Conservation (phyloP, 1,140 invertebrate species). For the Vanessa atalanta region DNA sequence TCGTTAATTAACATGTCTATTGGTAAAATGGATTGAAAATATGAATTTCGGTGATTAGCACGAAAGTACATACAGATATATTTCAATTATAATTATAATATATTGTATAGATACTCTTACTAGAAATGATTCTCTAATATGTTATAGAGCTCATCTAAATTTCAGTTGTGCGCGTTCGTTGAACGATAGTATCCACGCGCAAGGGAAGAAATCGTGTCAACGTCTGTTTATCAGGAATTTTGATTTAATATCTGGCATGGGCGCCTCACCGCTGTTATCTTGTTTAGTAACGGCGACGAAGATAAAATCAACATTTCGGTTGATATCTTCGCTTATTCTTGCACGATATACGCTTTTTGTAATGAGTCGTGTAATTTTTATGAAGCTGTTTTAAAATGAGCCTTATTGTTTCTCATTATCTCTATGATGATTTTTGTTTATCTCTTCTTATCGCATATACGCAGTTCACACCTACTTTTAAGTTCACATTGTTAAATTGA, state of each 20-base stretch:
- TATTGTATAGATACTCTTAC: background rate
- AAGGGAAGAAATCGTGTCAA: slow-evolving; percentile 64
- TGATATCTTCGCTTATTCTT: slow-evolving; percentile 48
- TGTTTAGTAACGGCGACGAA: slow-evolving; percentile 60
- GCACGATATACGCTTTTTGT: slow-evolving; percentile 29
- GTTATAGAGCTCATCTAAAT: slow-evolving; percentile 19
- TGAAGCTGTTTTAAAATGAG: slow-evolving; percentile 28
- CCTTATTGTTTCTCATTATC: slow-evolving; percentile 35
- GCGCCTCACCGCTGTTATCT: slow-evolving; percentile 62
- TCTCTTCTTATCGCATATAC: slow-evolving; percentile 38
- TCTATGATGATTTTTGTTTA: slow-evolving; percentile 37
- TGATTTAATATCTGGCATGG: slow-evolving; percentile 69
- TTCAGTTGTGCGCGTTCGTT: slow-evolving; percentile 36
- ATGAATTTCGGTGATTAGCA: too few relatives aligned
- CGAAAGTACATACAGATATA: background rate
- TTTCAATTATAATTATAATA: background rate
- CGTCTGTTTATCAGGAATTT: slow-evolving; percentile 67
- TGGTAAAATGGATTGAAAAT: too few relatives aligned
- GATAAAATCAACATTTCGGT: slow-evolving; percentile 67
- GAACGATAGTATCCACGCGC: slow-evolving; percentile 49
- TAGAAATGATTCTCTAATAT: slow-evolving; percentile 1
- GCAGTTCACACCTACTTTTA: slow-evolving; percentile 38
- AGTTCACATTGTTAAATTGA: slow-evolving; percentile 25
- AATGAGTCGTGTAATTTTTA: slow-evolving; percentile 17
- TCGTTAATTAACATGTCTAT: too few relatives aligned